A percentile compares a stretch with the other conserved stretches of the same genome.
These are phyloP conservation scores for Hippocampus barbouri DNA, from an alignment of 2,113 vertebrate genomes.

Conservation along the genomic window DNA sequence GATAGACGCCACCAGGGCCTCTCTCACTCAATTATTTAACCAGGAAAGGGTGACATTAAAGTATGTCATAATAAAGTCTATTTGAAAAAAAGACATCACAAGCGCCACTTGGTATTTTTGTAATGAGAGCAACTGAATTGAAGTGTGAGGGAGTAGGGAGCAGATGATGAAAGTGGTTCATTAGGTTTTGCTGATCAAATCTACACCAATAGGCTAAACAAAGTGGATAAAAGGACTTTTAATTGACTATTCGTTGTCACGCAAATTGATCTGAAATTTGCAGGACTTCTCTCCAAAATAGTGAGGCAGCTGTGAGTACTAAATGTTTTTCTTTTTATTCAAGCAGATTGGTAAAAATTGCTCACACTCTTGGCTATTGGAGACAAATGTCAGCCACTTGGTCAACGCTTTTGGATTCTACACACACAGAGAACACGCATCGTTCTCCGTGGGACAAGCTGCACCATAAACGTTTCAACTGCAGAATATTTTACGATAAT, in stretches of 20 bases:
- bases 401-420: not conserved
- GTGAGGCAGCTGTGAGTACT: not conserved
- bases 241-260: not conserved
- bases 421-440: not conserved
- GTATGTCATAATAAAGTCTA: slow-evolving; percentile 4
- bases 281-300: not conserved
- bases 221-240: not conserved
- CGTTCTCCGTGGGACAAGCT: not conserved
- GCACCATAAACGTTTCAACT: not conserved
- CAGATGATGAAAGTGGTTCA: not conserved
- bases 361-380: not conserved
- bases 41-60: not conserved
- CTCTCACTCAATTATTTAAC: slow-evolving; percentile 10
- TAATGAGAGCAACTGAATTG: not conserved
- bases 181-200: slow-evolving; percentile 17
- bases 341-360: not conserved
- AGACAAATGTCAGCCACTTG: not conserved
- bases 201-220: slow-evolving; percentile 5
- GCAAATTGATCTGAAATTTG: slow-evolving; percentile 8
- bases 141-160: not conserved
- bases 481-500: not conserved
- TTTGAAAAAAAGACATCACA: not conserved
- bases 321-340: not conserved
- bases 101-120: not conserved
- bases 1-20: slow-evolving; percentile 38